Evolutionary conservation across 2,888 invertebrate species (phyloP), one percentile per base, ranked within the genome.

Genomic region (Polia nebulosa): DNA sequence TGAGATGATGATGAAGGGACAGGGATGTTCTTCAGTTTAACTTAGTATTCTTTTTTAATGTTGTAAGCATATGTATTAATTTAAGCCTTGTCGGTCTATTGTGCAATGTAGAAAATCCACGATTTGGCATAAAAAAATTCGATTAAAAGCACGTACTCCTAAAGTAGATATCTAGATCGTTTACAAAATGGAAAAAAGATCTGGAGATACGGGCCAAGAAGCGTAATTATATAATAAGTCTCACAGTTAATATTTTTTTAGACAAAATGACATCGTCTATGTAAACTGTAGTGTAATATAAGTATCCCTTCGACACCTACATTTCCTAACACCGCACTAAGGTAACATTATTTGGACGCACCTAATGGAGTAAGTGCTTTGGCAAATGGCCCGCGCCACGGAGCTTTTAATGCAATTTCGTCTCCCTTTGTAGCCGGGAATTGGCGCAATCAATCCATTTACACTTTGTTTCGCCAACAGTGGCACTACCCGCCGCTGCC

Each of bases 391-490:
- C 90, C 90, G 92, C 87, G 94, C 93, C 92, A 91, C 93, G 93
- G 91, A 92, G 95, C 95, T 95, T 95, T 95, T 96, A 96, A 96
- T 95, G 92, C 93, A 94, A 96, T 96, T 95, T 93, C 86, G 64
- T 85, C 86, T 91, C 93, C 95, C 96, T 96, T 96, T 96, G 96
- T 95, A 93, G 85, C 81, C 85, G 86, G 88, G 91, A 96, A 96
- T 96, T 96, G 96, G 92, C 91, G 93, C 96, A 95, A 96, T 96
- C 96, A 95, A 94, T 96, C 95, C 96, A 96, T 96, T 96, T 96
- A 95, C 95, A 95, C 96, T 96, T 94, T 96, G 96, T 96, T 96
- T 95, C 96, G 93, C 92, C 92, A 94, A 93, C 94, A 93, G 89
- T 86, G 88, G 80, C 84, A 85, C 86, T 86, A 81, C 78, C 77